Evolutionary conservation across 2,888 invertebrate species (phyloP).

Genomic region (Protonemura montana): DNA sequence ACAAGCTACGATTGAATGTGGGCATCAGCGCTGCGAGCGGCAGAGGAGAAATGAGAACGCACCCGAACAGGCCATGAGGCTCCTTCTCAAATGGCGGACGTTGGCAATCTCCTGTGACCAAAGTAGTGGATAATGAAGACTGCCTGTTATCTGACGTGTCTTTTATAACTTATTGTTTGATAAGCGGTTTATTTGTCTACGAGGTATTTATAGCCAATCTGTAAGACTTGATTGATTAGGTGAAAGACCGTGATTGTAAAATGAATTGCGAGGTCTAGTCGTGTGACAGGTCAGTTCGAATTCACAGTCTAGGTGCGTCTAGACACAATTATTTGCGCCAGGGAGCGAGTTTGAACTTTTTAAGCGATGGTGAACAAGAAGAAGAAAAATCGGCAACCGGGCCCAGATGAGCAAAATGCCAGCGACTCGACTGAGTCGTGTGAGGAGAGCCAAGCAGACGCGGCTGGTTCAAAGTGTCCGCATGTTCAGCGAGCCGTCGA

Average conservation of each 20-base stretch:
- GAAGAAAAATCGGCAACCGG: conserved; percentile 77
- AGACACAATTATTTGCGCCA: background rate
- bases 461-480: conserved; percentile 60
- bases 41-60: background rate
- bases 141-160: background rate
- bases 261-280: background rate
- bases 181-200: background rate
- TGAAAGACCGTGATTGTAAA: background rate
- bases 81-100: background rate
- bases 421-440: conserved; percentile 76
- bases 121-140: background rate
- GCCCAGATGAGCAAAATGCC: conserved; percentile 68
- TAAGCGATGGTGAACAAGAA: conserved; percentile 46
- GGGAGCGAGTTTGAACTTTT: background rate
- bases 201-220: background rate
- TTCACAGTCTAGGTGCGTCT: background rate
- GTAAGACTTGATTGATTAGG: background rate
- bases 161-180: background rate
- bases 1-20: no score
- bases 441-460: conserved; percentile 63
- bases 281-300: background rate
- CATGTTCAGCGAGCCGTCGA: conserved; percentile 77
- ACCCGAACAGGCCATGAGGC: conserved; percentile 12
- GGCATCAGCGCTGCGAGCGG: background rate
- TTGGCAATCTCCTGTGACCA: background rate